These are phyloP conservation scores for Sebastes iracundus DNA, from an alignment of 2,797 vertebrate species.

Conservation along the genomic window DNA sequence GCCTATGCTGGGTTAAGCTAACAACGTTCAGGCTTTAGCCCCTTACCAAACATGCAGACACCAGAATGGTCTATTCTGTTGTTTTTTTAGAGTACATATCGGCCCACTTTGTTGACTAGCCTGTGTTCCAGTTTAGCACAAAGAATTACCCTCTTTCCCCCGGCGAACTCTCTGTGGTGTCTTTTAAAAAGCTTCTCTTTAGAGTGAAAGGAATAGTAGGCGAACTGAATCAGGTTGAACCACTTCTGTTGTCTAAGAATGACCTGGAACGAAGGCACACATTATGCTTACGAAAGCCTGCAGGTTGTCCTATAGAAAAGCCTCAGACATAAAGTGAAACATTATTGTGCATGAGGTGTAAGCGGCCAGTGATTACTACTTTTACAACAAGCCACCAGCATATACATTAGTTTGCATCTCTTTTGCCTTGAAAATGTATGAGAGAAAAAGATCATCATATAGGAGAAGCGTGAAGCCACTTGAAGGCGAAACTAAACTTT, in stretches of 20 bases:
- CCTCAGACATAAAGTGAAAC: neutral
- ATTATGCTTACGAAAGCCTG: neutral
- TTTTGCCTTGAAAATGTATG: neutral
- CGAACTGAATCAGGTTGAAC: conserved; percentile 28
- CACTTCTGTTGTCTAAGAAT: conserved; percentile 16
- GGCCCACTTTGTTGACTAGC: neutral
- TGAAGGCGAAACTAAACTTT: neutral
- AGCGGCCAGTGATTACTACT: neutral
- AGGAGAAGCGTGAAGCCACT: neutral
- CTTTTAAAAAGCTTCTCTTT: neutral
- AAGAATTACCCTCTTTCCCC: neutral
- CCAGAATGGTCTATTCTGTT: neutral
- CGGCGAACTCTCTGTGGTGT: neutral
- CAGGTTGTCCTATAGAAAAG: neutral
- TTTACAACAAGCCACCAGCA: neutral
- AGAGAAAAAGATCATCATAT: neutral
- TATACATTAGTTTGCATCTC: conserved; percentile 8
- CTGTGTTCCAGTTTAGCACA: neutral
- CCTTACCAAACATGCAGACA: neutral
- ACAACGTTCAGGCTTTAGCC: neutral
- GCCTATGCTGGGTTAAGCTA: neutral
- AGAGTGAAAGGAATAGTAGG: neutral
- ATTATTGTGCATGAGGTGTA: neutral
- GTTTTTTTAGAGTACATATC: neutral
- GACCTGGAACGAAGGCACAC: neutral